Conservation (phyloP, 1,140 invertebrate genomes). For the Capitella teleta region DNA sequence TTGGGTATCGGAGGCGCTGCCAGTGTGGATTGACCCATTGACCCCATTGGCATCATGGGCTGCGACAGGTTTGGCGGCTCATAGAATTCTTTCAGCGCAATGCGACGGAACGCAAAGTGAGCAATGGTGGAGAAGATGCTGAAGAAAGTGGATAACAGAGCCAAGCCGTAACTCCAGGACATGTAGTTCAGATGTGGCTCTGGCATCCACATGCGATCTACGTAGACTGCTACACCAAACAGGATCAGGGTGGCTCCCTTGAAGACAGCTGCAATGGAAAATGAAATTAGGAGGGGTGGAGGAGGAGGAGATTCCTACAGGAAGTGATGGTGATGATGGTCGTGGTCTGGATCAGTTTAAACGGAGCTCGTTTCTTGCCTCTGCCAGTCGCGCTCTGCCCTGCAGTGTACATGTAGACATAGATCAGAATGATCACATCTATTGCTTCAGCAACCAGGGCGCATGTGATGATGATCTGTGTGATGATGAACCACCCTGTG, state of each 20-base stretch:
- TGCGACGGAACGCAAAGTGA: neutral
- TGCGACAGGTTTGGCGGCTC: no score
- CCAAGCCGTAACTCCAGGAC: conserved; percentile 14
- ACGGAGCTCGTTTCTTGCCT: neutral
- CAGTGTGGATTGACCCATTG: no score
- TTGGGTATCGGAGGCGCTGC: no score
- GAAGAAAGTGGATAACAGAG: conserved; percentile 8
- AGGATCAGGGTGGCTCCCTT: neutral
- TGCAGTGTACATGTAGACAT: neutral
- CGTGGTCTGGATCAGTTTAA: neutral
- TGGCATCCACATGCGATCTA: no score
- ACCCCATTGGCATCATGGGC: no score
- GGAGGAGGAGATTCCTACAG: no score
- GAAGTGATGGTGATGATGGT: neutral
- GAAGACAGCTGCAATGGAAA: conserved; percentile 1
- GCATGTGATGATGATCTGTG: conserved; percentile 10
- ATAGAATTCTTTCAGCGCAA: neutral
- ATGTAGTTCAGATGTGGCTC: conserved; percentile 10
- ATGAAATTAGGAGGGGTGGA: no score
- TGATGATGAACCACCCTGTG: conserved; percentile 13
- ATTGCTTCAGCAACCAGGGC: conserved; percentile 4
- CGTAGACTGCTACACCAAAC: conserved; percentile 2
- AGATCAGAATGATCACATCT: neutral
- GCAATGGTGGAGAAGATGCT: conserved; percentile 6
- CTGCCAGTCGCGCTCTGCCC: neutral